Evolutionary conservation across 1,140 invertebrate species (phyloP), one percentile per base, ranked within the genome.

Genomic region (Cydia fagiglandana): DNA sequence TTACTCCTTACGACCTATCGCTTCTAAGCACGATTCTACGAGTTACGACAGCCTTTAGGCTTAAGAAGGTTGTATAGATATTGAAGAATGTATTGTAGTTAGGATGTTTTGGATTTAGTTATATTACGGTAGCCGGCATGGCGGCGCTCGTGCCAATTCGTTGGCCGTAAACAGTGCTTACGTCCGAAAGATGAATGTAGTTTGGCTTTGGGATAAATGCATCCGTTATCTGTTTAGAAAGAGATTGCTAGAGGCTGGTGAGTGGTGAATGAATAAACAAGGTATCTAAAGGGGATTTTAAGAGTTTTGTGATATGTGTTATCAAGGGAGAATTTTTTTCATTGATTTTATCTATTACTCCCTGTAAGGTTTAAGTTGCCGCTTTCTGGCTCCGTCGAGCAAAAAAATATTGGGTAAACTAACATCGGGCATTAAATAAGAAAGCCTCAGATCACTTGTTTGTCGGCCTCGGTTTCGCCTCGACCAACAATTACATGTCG

Each of bases 101-200:
- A 61, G 0, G 56, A 9, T 2, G 17, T 61, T 61, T 24, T 24
- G 20, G 56, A 17, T 1, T n/a, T 61, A 4, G 10, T 10, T 24
- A 61, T 20, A 20, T 7, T 24, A 24, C 6, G 20, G 17, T 53
- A 24, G 70, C 73, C 17, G 20, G 66, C 56, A 24, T 61, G 66
- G 66, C 66, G 66, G 66, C 34, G n/a, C 4, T 10, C 64, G 64
- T 70, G 66, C 66, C 66, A 38, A 70, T 20, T 70, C 34, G 6
- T 12, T 17, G n/a, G 7, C 34, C n/a, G 66, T 70, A 70, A 70
- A 70, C 66, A 70, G 30, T 70, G 34, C n/a, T 70, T 70, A 70
- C 34, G 34, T 61, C 56, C 20, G 53, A 61, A 2, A 61, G 56
- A 61, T 24, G 56, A 24, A 61, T 61, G 53, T 56, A 10, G 56